These are phyloP conservation scores for Mesoligia furuncula DNA, from an alignment of 2,888 invertebrate species.

Conservation along the genomic window DNA sequence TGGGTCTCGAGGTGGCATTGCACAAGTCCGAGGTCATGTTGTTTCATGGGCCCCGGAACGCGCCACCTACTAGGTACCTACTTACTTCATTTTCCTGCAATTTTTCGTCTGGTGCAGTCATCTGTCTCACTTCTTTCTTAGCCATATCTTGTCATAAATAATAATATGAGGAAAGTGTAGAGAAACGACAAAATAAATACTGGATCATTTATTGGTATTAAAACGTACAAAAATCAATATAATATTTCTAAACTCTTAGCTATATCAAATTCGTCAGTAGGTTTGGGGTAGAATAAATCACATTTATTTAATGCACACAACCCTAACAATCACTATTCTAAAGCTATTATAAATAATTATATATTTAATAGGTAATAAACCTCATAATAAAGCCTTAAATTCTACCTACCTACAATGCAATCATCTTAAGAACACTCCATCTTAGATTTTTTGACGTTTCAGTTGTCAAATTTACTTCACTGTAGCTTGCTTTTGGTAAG, in stretches of 20 bases:
- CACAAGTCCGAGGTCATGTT: too few species aligned
- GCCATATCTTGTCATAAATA: neutral
- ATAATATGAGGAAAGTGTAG: neutral
- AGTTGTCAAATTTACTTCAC: slow-evolving; percentile 12
- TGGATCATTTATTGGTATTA: slow-evolving; percentile 60
- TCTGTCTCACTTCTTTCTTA: neutral
- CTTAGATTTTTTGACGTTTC: slow-evolving; percentile 28
- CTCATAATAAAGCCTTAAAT: neutral
- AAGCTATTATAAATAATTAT: slow-evolving; percentile 37
- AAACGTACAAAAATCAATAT: slow-evolving; percentile 62
- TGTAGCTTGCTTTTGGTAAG: neutral
- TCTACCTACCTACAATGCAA: neutral
- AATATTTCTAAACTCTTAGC: slow-evolving; percentile 24
- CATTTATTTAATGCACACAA: slow-evolving; percentile 58
- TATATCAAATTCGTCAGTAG: slow-evolving; percentile 41
- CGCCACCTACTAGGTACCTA: too few species aligned
- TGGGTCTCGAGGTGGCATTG: too few species aligned
- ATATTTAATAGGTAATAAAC: slow-evolving; percentile 12
- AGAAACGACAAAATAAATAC: slow-evolving; percentile 13
- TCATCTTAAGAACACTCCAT: neutral
- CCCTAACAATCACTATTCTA: slow-evolving; percentile 54
- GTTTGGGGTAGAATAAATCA: slow-evolving; percentile 40
- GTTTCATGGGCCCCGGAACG: too few species aligned
- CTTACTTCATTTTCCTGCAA: neutral
- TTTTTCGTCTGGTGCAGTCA: neutral